A percentile compares a stretch with the other conserved stretches of the same genome.
phyloP scores from a whole-genome alignment of 2,113 vertebrate species.

The Lagopus muta region DNA sequence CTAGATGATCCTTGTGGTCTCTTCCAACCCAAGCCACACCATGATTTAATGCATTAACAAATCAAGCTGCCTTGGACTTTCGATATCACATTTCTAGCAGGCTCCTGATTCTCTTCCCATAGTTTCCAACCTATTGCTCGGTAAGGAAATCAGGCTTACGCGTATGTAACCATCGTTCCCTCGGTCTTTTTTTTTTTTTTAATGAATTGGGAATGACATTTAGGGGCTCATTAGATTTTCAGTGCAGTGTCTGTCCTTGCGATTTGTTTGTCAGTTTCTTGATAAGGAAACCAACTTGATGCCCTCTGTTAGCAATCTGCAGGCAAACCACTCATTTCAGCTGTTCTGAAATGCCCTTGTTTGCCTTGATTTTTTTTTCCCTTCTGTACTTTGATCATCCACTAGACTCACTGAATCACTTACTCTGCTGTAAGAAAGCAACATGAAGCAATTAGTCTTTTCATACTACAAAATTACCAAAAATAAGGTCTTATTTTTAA shows the following conservation, averaged over 20 bases:
- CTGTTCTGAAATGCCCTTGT: constrained; percentile 3
- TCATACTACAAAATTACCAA: neutral
- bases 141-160: neutral
- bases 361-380: neutral
- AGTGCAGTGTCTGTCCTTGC: neutral
- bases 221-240: neutral
- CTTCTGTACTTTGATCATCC: neutral
- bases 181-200: no score
- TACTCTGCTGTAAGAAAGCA: neutral
- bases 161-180: neutral
- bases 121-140: neutral
- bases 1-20: no score
- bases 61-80: neutral
- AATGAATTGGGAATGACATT: neutral
- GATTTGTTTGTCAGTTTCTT: constrained; percentile 11
- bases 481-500: neutral
- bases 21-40: no score
- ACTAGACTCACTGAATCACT: neutral
- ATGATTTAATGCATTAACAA: neutral
- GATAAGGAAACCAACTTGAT: neutral
- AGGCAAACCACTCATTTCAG: neutral
- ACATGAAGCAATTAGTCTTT: neutral
- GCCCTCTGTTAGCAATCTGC: neutral
- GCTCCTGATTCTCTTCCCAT: neutral
- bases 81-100: neutral